Evolutionary conservation across 2,888 invertebrate species (phyloP).

Genomic region (Lissocephala sabroskyi): DNA sequence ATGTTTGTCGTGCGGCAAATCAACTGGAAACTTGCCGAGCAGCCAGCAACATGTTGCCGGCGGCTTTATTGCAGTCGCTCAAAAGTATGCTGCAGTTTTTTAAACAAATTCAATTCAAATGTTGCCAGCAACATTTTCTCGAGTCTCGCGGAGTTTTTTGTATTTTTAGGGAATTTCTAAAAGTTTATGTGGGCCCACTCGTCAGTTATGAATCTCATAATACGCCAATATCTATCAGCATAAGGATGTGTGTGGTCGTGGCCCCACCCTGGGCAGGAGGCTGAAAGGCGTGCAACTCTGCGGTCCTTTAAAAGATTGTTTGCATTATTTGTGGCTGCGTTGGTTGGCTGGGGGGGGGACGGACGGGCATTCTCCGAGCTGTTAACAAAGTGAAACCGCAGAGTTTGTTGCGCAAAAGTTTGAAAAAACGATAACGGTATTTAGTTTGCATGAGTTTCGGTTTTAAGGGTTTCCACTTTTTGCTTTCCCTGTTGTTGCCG

Average conservation of each 20-base stretch:
- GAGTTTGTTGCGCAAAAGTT: conserved; percentile 54
- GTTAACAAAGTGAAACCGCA: conserved; percentile 66
- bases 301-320: conserved; percentile 64
- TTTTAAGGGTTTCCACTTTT: conserved; percentile 42
- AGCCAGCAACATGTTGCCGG: conserved; percentile 27
- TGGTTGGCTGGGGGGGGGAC: conserved; percentile 15
- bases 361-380: conserved; percentile 51
- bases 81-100: conserved; percentile 29
- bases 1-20: too few relatives aligned
- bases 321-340: conserved; percentile 56
- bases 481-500: conserved; percentile 1
- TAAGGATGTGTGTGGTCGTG: conserved; percentile 6
- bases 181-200: conserved; percentile 5
- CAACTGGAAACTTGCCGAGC: conserved; percentile 1
- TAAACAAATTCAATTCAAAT: neutral
- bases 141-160: neutral
- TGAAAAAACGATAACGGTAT: conserved; percentile 55
- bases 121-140: neutral
- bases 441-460: conserved; percentile 58
- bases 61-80: conserved; percentile 20
- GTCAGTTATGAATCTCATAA: conserved; percentile 41
- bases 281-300: conserved; percentile 45
- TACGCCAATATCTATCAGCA: conserved; percentile 35
- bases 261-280: neutral
- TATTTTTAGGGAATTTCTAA: neutral